Conservation (phyloP, 2,888 invertebrate species). For the Acleris cristana region DNA sequence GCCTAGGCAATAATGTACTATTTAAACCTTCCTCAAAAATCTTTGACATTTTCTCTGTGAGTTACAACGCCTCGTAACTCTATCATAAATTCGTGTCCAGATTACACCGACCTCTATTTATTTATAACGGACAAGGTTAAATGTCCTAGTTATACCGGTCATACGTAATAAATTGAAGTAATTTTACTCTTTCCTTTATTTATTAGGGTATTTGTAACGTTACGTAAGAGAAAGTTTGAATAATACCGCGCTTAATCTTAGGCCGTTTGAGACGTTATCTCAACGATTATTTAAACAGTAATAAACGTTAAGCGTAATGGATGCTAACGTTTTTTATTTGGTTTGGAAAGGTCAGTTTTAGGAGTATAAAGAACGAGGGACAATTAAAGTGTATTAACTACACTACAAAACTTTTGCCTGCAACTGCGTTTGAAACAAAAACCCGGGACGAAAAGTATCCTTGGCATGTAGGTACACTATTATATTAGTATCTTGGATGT, state of each 20-base stretch:
- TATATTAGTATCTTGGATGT: too few species aligned
- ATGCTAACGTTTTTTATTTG: background rate
- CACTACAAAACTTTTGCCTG: too few species aligned
- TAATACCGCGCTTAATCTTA: slow-evolving; percentile 27
- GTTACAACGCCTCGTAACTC: too few species aligned
- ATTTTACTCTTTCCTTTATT: slow-evolving; percentile 28
- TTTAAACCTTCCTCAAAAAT: too few species aligned
- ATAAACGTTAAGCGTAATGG: slow-evolving; percentile 9
- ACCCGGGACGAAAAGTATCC: too few species aligned
- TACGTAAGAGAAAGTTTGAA: slow-evolving; percentile 31
- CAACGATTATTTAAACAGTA: slow-evolving; percentile 24
- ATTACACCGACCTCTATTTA: slow-evolving; percentile 1
- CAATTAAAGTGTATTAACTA: too few species aligned
- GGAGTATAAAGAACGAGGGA: too few species aligned
- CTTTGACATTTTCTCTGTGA: too few species aligned
- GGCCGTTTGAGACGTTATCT: slow-evolving; percentile 15
- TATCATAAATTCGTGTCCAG: background rate
- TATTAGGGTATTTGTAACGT: slow-evolving; percentile 26
- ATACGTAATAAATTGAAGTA: slow-evolving; percentile 28
- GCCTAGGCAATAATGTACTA: too few species aligned
- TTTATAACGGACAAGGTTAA: background rate
- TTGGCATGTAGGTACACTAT: too few species aligned
- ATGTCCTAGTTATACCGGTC: slow-evolving; percentile 3
- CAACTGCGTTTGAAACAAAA: too few species aligned
- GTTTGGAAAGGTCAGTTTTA: background rate